These are phyloP conservation scores for Gasterosteus nipponicus DNA, from an alignment of 2,113 vertebrate genomes.

Conservation along the genomic window DNA sequence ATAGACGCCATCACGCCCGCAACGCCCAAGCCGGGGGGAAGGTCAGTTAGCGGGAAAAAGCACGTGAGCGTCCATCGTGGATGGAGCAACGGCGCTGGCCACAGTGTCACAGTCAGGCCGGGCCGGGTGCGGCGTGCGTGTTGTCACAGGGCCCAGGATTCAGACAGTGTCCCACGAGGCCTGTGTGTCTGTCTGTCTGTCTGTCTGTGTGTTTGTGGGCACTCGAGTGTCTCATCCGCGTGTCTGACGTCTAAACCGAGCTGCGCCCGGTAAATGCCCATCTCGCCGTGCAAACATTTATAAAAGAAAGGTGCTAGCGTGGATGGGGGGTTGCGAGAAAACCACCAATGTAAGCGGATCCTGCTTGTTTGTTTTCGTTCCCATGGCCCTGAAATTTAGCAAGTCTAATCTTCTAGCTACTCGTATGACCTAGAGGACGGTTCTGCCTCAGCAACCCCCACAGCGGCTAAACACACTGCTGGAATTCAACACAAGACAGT, in stretches of 20 bases:
- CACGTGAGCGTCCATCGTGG: conserved; percentile 45
- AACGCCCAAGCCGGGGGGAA: conserved; percentile 6
- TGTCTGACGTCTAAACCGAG: conserved; percentile 63
- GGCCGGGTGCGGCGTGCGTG: conserved; percentile 35
- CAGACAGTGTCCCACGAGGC: conserved; percentile 36
- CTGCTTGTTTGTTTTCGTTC: conserved; percentile 76
- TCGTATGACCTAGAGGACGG: conserved; percentile 65
- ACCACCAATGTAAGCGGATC: conserved; percentile 61
- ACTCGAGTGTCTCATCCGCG: conserved; percentile 52
- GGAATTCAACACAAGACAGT: conserved; percentile 44
- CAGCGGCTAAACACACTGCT: conserved; percentile 40
- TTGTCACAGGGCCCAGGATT: conserved; percentile 27
- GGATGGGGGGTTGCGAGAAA: conserved; percentile 38
- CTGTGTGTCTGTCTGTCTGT: not conserved
- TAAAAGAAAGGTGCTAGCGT: conserved; percentile 29
- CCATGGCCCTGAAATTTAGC: conserved; percentile 77
- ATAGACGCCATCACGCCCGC: conserved; percentile 12
- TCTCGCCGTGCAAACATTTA: conserved; percentile 53
- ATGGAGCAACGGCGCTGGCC: conserved; percentile 42
- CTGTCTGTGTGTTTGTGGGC: conserved; percentile 24
- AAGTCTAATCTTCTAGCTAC: conserved; percentile 65
- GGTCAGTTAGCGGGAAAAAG: conserved; percentile 38
- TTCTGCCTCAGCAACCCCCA: conserved; percentile 49
- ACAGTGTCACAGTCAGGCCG: not conserved
- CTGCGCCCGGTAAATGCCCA: conserved; percentile 48